Evolutionary conservation across 92 coral and sea anemone genomes (phyloP).

Genomic region (Zoanthus solanderi): DNA sequence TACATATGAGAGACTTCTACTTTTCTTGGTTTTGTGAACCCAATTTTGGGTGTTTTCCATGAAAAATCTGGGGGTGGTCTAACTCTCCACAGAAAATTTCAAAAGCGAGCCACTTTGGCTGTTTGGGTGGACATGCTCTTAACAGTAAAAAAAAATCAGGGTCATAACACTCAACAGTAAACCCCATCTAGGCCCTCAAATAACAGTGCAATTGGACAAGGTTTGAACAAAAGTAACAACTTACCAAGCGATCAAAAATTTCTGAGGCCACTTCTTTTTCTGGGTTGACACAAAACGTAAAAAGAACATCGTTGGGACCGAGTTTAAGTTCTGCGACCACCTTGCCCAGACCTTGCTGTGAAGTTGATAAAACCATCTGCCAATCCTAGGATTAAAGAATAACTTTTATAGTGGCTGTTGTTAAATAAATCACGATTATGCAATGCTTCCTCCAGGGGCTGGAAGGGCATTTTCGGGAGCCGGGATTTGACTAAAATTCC

Average conservation of each 20-base stretch:
- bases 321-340: conserved; percentile 33
- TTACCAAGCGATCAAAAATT: conserved; percentile 33
- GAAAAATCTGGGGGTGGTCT: conserved; percentile 43
- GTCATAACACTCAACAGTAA: conserved; percentile 39
- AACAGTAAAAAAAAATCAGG: conserved; percentile 30
- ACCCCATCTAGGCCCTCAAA: conserved; percentile 47
- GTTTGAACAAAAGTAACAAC: conserved; percentile 43
- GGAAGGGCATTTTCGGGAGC: neutral
- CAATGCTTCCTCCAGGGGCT: neutral
- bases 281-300: conserved; percentile 41
- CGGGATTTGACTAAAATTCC: neutral
- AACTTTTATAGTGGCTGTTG: neutral
- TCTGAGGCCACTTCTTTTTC: conserved; percentile 35
- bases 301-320: conserved; percentile 24
- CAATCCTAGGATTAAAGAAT: neutral
- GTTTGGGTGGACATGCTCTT: neutral
- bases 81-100: conserved; percentile 35
- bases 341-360: conserved; percentile 30
- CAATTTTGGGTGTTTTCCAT: conserved; percentile 42
- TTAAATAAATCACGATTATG: neutral
- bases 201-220: conserved; percentile 44
- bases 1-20: conserved; percentile 44
- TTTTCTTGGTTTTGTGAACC: conserved; percentile 44
- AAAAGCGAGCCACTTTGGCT: neutral
- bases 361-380: conserved; percentile 7